phyloP scores from a whole-genome alignment of 2,888 invertebrate genomes.

The Parelbella ahira region DNA sequence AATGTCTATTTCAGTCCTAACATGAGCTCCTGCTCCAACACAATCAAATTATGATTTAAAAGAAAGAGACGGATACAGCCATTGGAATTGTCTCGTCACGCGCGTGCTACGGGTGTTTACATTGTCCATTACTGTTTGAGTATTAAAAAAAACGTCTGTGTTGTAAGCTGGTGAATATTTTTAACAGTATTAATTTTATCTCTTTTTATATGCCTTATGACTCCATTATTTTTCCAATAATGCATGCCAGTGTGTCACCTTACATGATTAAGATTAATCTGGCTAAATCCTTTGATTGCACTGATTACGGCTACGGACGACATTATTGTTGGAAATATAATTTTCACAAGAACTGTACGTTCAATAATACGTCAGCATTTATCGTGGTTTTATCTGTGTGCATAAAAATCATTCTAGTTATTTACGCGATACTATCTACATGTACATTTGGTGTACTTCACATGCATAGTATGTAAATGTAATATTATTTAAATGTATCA shows the following conservation, averaged over 20 bases:
- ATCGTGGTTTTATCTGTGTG: too few species aligned
- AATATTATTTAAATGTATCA: too few species aligned
- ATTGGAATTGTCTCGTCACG: slow-evolving; percentile 1
- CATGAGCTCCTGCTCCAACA: slow-evolving; percentile 27
- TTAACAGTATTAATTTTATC: background rate
- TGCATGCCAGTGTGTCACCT: slow-evolving; percentile 2
- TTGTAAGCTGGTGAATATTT: background rate
- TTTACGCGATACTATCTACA: too few species aligned
- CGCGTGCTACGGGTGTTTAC: slow-evolving; percentile 6
- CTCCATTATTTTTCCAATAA: slow-evolving; percentile 2
- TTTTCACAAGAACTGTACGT: too few species aligned
- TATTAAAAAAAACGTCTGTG: background rate
- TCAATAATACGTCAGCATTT: too few species aligned
- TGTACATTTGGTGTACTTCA: too few species aligned
- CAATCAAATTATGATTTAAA: slow-evolving; percentile 8
- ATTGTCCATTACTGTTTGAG: background rate
- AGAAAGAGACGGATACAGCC: slow-evolving; percentile 5
- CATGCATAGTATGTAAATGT: too few species aligned
- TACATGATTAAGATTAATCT: slow-evolving; percentile 6
- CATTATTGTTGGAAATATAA: too few species aligned
- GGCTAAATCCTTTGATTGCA: too few species aligned
- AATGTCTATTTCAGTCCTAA: slow-evolving; percentile 27
- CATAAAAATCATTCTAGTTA: too few species aligned
- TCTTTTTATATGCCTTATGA: slow-evolving; percentile 1
- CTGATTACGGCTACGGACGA: too few species aligned